Conservation (phyloP, 2,113 vertebrate genomes). For the Perca schrenkii region DNA sequence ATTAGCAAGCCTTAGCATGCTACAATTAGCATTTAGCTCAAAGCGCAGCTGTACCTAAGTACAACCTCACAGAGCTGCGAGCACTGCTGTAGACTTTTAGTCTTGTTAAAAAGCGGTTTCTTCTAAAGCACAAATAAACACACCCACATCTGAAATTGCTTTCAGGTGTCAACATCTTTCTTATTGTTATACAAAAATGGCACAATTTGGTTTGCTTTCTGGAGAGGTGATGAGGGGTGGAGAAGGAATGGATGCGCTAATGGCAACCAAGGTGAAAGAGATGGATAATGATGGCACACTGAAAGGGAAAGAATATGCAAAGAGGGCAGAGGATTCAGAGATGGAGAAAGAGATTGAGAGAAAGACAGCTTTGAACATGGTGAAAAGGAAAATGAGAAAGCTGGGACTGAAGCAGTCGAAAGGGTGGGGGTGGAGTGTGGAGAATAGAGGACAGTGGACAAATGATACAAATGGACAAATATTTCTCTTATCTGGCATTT, state of each 20-base stretch:
- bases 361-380: constrained; percentile 4
- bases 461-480: too few species aligned
- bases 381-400: constrained; percentile 11
- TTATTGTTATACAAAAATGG: constrained; percentile 33
- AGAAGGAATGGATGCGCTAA: constrained; percentile 44
- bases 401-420: background rate
- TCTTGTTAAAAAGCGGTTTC: too few species aligned
- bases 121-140: too few species aligned
- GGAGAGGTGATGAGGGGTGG: constrained; percentile 35
- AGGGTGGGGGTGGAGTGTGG: too few species aligned
- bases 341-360: constrained; percentile 4
- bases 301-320: constrained; percentile 33
- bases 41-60: too few species aligned
- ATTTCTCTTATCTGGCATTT: too few species aligned
- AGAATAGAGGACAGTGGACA: too few species aligned
- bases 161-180: constrained; percentile 22
- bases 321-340: constrained; percentile 13
- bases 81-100: too few species aligned
- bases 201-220: constrained; percentile 14
- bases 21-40: too few species aligned
- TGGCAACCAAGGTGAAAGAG: constrained; percentile 62
- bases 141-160: background rate
- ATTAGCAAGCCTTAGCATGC: too few species aligned
- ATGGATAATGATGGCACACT: constrained; percentile 63
- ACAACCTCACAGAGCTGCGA: too few species aligned